A percentile compares a stretch with the other conserved stretches of the same genome.
These are phyloP conservation scores for Melanargia galathea DNA, from an alignment of 2,888 invertebrate species.

Conservation along the genomic window DNA sequence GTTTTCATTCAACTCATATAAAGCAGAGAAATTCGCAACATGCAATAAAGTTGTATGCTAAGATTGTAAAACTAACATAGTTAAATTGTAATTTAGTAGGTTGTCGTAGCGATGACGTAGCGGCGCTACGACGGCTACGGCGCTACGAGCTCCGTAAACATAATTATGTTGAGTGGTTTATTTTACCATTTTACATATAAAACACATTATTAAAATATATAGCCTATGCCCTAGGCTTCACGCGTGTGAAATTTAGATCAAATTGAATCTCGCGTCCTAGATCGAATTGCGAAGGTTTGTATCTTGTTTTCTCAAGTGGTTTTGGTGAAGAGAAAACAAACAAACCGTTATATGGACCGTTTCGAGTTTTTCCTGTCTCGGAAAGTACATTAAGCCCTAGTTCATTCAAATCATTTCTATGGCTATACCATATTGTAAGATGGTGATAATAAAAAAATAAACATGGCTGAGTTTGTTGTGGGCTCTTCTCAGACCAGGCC, in stretches of 20 bases:
- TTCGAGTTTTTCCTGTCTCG: no score
- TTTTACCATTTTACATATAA: conserved; percentile 31
- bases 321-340: neutral
- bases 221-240: neutral
- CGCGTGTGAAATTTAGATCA: neutral
- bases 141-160: conserved; percentile 34
- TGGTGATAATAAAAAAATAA: no score
- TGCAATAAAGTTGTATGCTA: conserved; percentile 11
- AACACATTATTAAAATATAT: conserved; percentile 19
- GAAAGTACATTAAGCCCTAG: no score
- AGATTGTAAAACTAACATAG: conserved; percentile 16
- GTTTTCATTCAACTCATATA: no score
- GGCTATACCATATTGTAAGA: no score
- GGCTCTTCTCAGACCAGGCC: no score
- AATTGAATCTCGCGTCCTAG: no score
- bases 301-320: no score
- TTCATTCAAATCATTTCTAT: no score
- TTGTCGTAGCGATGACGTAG: conserved; percentile 21
- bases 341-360: no score
- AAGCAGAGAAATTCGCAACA: neutral
- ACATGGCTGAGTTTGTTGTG: no score
- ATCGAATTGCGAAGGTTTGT: no score
- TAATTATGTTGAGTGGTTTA: conserved; percentile 35
- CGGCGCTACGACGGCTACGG: conserved; percentile 23
- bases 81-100: conserved; percentile 21